Conservation (phyloP, 2,113 vertebrate genomes). For the Rostratula benghalensis region DNA sequence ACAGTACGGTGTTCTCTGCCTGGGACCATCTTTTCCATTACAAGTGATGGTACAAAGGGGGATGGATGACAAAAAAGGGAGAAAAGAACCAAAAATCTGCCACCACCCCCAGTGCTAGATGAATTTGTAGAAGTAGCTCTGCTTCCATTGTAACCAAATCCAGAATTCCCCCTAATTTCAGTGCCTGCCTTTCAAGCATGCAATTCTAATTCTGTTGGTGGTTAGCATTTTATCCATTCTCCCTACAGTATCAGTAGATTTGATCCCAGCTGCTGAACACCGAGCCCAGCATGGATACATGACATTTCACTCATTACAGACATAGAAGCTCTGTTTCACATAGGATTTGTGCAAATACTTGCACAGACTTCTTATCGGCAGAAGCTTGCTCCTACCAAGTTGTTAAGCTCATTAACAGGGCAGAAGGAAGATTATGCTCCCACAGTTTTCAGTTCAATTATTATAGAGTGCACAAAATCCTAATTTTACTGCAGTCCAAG, state of each 20-base stretch:
- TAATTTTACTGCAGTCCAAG: background rate
- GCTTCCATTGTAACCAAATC: background rate
- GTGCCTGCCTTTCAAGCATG: background rate
- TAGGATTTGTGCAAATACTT: background rate
- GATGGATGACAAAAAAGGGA: background rate
- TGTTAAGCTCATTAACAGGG: background rate
- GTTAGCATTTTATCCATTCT: background rate
- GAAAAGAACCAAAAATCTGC: background rate
- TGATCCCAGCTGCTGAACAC: background rate
- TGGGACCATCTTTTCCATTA: background rate
- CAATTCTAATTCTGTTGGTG: background rate
- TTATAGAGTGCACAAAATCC: background rate
- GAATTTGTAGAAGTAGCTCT: background rate
- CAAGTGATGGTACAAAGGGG: background rate
- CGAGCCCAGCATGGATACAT: background rate
- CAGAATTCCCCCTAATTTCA: background rate
- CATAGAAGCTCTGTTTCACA: background rate
- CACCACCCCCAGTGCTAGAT: background rate
- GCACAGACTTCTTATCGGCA: background rate
- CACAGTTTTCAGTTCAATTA: constrained; percentile 23
- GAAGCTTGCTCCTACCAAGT: constrained; percentile 2
- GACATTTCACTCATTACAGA: background rate
- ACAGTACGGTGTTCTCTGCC: background rate
- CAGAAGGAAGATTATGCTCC: background rate
- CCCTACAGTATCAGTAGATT: background rate